Evolutionary conservation across 2,113 vertebrate genomes (phyloP), one percentile per base, ranked within the genome.

Genomic region (Saguinus imperator): DNA sequence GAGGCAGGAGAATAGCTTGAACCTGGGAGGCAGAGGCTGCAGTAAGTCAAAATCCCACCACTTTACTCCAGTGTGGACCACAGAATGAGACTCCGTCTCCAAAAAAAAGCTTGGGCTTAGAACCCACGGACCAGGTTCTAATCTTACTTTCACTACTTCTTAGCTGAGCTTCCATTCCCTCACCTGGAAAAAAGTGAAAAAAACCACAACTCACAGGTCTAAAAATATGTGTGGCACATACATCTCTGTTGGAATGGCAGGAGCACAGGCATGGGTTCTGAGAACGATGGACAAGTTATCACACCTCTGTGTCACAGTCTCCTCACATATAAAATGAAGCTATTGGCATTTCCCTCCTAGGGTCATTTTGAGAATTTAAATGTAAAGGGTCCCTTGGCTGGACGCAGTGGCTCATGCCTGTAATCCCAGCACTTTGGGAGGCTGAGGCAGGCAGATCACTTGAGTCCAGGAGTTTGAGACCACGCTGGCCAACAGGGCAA

Each of bases 261-360:
- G 64, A 68, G 40, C 87, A 90, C 27, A 73, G 83, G n/a, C 23
- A 52, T 61, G 52, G 29, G 35, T 86, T 95, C 73, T 91, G 43
- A 95, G 37, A 89, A 92, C 45, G 61, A 94, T 8, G 18, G 80
- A 52, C 37, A 96, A 89, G 48, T 92, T 27, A 87, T 72, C n/a
- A 48, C 10, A 91, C 11, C 11, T 57, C n/a, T 75, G 43, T 87
- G 89, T 32, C 32, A 87, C 80, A 89, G 43, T 80, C 27, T 88
- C 66, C 61, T 61, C 29, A 12, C 13, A 35, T 80, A 84, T 50
- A 85, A 84, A 90, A 93, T 2, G 8, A 23, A 87, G 84, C 57
- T 50, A 95, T 94, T 72, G 23, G 40, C 35, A 72, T 58, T 68
- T 91, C 37, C 37, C 48, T 90, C 48, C 50, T 82, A 77, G 40